A percentile compares a stretch with the other conserved stretches of the same genome.
Conservation (phyloP, 1,140 invertebrate genomes). For the Brachionus calyciflorus region DNA sequence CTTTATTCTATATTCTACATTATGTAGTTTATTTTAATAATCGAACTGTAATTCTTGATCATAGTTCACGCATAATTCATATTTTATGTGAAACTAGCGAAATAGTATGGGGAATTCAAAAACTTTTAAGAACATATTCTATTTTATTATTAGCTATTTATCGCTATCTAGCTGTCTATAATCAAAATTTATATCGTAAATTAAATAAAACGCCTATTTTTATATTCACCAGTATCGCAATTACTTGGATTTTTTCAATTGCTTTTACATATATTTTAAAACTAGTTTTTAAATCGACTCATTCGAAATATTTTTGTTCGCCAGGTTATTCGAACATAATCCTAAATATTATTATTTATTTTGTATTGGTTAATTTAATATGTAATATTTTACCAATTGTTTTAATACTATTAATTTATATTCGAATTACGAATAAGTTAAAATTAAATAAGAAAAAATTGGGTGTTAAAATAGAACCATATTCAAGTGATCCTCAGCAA, state of each 20-base stretch:
- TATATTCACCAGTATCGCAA: background rate
- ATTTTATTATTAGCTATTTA: constrained; percentile 6
- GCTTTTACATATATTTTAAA: background rate
- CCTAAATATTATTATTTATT: background rate
- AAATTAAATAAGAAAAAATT: background rate
- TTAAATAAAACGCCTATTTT: background rate
- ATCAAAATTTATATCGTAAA: background rate
- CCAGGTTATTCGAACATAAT: constrained; percentile 18
- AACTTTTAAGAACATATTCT: background rate
- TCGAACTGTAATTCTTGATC: background rate
- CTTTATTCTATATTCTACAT: background rate
- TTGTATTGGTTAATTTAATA: background rate
- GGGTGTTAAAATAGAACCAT: background rate
- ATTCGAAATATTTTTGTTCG: background rate
- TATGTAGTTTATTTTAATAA: background rate
- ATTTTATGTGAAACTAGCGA: background rate
- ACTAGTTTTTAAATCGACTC: background rate
- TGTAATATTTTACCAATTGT: background rate
- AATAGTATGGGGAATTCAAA: background rate
- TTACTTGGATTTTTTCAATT: background rate
- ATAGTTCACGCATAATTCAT: background rate
- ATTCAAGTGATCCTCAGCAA: background rate
- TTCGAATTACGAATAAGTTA: background rate
- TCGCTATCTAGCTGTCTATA: background rate
- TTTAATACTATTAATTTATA: background rate